Base-by-base conservation (phyloP, 2,797 vertebrate genomes). In the Arnoldichthys spilopterus region DNA sequence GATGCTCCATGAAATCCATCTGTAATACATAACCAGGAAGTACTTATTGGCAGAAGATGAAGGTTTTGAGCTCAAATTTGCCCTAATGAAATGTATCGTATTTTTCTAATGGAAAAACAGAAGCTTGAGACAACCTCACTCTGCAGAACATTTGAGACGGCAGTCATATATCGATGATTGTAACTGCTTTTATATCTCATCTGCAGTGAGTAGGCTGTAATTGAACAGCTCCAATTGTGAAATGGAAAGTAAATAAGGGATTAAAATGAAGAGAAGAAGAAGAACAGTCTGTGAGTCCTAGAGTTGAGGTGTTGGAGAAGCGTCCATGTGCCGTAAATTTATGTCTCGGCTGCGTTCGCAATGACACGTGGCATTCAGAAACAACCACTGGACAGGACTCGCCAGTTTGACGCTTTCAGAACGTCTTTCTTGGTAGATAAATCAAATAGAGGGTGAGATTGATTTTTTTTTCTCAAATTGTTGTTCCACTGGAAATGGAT, bases 401-500 rank as follows among this genome's bases (percentile, higher is more conserved):
- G 26, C 70, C 64, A 54, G 71, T 81, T 63, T 59, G 69, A 58
- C 20, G 79, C 73, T 84, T 74, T 75, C 43, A 47, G 68, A 32
- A 30, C 75, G 72, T 76, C 73, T 83, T 81, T 82, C 67, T 62
- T 43, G 37, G 40, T 79, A 74, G 80, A 84, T 83, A 79, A 88
- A 86, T 86, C 81, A 72, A 80, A 82, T 72, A 54, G 37, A 75
- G 76, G 71, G 70, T 79, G 75, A 81, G 83, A 81, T 69, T 80
- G 84, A 80, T 71, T 81, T 80, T 80, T 84, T 30, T 37, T 8
- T 37, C n/a, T 76, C 85, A 85, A 81, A 85, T 85, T 82, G 77
- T 80, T 78, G 83, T 83, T 84, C 51, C n/a, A 40, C 54, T 85
- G 82, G 76, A 85, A 86, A 84, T 74, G 49, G 84, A 79, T 77